phyloP scores from a whole-genome alignment of 2,888 invertebrate species.

The Ethmia dodecea region DNA sequence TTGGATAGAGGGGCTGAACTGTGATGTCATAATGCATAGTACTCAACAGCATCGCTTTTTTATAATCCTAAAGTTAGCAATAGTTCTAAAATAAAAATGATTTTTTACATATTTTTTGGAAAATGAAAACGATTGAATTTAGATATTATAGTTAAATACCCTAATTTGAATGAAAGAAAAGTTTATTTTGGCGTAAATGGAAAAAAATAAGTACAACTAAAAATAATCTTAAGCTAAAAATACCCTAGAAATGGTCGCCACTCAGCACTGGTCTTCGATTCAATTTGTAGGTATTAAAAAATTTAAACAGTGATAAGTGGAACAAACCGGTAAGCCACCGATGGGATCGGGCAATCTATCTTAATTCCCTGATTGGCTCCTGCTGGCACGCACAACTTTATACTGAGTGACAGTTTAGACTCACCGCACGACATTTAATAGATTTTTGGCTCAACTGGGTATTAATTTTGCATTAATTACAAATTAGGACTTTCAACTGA shows the following conservation, averaged over 20 bases:
- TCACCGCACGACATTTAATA: no score
- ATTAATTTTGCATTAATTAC: no score
- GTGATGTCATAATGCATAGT: no score
- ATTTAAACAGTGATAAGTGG: background rate
- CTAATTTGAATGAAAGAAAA: background rate
- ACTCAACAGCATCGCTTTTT: no score
- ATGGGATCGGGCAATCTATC: conserved; percentile 34
- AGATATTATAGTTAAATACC: background rate
- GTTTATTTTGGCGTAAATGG: background rate
- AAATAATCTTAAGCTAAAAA: background rate
- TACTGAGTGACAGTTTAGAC: conserved; percentile 14
- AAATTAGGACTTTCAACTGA: no score
- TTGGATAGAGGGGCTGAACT: no score
- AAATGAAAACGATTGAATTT: no score
- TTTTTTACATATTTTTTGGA: no score
- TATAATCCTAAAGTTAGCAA: no score
- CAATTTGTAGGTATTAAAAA: background rate
- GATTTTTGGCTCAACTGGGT: no score
- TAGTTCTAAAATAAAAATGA: no score
- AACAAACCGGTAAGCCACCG: background rate
- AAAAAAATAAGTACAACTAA: background rate
- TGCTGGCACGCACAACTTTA: conserved; percentile 24
- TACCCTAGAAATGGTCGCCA: background rate
- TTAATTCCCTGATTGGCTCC: conserved; percentile 36
- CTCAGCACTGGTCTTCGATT: background rate